These are phyloP conservation scores for Thysanoteuthis rhombus DNA, from an alignment of 2,888 invertebrate species.

Conservation along the genomic window DNA sequence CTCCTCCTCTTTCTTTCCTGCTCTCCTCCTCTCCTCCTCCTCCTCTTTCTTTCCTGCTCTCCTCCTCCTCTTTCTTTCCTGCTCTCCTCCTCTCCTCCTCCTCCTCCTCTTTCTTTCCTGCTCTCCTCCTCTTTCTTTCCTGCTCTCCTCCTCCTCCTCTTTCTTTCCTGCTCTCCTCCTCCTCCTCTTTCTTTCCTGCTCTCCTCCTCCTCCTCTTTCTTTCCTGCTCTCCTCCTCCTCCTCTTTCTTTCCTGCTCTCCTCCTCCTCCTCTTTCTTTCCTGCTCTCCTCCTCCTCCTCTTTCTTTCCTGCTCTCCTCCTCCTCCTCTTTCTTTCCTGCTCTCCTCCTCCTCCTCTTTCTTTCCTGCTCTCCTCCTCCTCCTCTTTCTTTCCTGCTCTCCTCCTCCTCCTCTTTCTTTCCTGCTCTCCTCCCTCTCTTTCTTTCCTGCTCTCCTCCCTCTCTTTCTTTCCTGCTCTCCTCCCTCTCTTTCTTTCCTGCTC, in stretches of 20 bases:
- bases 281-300: background rate
- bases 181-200: background rate
- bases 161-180: background rate
- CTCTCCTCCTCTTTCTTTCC: background rate
- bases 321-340: background rate
- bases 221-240: background rate
- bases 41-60: background rate
- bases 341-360: background rate
- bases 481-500: background rate
- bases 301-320: background rate
- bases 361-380: slow-evolving; percentile 38
- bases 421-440: slow-evolving; percentile 28
- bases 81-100: background rate
- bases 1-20: slow-evolving; percentile 18
- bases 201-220: background rate
- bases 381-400: fast-evolving
- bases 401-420: slow-evolving; percentile 33
- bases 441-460: background rate
- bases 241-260: background rate
- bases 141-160: background rate
- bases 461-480: background rate
- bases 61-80: slow-evolving; percentile 1
- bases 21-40: background rate
- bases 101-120: slow-evolving; percentile 18
- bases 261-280: background rate